Evolutionary conservation across 2,888 invertebrate genomes (phyloP).

Genomic region (Mechanitis messenoides): DNA sequence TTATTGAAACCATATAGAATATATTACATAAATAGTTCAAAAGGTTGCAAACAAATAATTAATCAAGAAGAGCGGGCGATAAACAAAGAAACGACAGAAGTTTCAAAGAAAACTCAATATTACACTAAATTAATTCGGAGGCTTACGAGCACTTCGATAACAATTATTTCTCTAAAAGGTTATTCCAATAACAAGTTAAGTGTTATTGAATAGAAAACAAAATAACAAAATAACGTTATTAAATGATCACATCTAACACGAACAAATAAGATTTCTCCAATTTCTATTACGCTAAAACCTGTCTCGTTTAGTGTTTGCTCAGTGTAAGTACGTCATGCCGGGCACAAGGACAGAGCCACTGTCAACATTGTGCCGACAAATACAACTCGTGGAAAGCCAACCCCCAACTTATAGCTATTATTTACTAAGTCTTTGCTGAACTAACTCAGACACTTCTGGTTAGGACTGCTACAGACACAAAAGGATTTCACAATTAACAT

Average conservation of each 20-base stretch:
- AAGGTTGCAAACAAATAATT: no score
- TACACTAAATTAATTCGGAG: neutral
- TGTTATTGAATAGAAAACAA: neutral
- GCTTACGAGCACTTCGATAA: neutral
- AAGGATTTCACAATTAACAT: constrained; percentile 27
- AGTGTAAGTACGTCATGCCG: constrained; percentile 27
- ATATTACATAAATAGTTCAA: no score
- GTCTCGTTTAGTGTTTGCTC: constrained; percentile 40
- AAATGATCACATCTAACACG: constrained; percentile 22
- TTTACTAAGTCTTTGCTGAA: constrained; percentile 50
- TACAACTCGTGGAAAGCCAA: constrained; percentile 51
- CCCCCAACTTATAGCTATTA: constrained; percentile 48
- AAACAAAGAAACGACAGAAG: neutral
- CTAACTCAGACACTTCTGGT: constrained; percentile 50
- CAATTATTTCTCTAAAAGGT: neutral
- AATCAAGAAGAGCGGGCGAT: no score
- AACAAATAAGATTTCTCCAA: constrained; percentile 43
- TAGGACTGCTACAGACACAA: constrained; percentile 34
- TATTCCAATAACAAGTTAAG: neutral
- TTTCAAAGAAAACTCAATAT: neutral
- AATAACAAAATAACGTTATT: neutral
- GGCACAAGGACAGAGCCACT: constrained; percentile 22
- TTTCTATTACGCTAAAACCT: constrained; percentile 56
- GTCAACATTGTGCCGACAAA: constrained; percentile 46
- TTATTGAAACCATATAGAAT: no score